phyloP scores from a whole-genome alignment of 1,140 invertebrate genomes.

The Drosophila teissieri region DNA sequence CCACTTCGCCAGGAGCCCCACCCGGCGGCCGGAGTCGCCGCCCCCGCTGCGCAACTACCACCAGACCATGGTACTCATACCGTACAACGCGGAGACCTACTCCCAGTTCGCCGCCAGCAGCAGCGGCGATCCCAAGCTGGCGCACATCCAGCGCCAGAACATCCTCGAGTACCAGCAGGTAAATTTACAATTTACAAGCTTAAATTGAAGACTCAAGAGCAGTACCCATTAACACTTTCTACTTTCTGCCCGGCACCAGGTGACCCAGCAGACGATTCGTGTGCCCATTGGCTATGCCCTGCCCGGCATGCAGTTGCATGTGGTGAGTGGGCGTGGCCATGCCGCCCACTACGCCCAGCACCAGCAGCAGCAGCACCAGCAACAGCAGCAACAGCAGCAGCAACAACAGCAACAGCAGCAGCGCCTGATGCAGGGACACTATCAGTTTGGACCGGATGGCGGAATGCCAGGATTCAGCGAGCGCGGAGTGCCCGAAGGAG shows the following conservation, averaged over 20 bases:
- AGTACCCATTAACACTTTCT: not conserved
- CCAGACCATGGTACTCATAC: constrained; percentile 91
- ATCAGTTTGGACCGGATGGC: constrained; percentile 83
- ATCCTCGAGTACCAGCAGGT: constrained; percentile 84
- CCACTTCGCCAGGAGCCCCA: constrained; percentile 83
- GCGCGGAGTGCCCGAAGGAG: constrained; percentile 88
- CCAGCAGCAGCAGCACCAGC: constrained; percentile 59
- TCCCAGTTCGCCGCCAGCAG: constrained; percentile 82
- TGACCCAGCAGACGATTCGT: constrained; percentile 84
- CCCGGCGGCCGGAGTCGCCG: constrained; percentile 87
- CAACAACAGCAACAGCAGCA: constrained; percentile 51
- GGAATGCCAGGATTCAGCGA: constrained; percentile 85
- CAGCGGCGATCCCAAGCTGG: constrained; percentile 75
- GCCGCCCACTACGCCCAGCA: constrained; percentile 77
- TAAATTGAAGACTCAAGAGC: no score
- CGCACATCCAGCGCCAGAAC: constrained; percentile 79
- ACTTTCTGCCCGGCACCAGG: constrained; percentile 28
- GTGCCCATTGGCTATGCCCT: constrained; percentile 82
- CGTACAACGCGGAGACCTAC: constrained; percentile 87
- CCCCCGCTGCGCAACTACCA: constrained; percentile 88
- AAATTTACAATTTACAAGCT: no score
- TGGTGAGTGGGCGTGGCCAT: constrained; percentile 84
- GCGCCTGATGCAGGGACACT: constrained; percentile 66
- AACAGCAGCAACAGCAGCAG: constrained; percentile 27
- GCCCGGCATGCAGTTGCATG: constrained; percentile 84